Evolutionary conservation across 2,797 vertebrate species (phyloP), one percentile per base, ranked within the genome.

Genomic region (Gallinago solitaria): DNA sequence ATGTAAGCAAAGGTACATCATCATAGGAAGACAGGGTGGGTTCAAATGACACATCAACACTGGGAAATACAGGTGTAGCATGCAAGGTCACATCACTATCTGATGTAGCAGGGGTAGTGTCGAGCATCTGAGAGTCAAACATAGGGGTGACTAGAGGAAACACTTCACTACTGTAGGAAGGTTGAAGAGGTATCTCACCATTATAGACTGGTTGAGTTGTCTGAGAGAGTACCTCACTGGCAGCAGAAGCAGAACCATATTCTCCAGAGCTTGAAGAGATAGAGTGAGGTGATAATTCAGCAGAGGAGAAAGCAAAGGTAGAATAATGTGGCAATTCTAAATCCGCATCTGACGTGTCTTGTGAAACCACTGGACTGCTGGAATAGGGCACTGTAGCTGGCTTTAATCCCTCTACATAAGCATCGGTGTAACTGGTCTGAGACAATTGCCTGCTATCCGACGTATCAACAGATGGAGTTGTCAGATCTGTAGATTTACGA

Each of bases 101-200:
- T 65, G 98, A 98, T 98, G 98, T 95, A 97, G 98, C 97, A 97
- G 96, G 98, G 97, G 98, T 95, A 98, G 97, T 97, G 98, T 98
- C 98, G 98, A 98, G 98, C 97, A 97, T 97, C 97, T 98, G 97
- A 97, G 97, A 96, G 96, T 98, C 98, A 98, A 98, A 98, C 98
- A 98, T 97, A 97, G 98, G 97, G 98, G 98, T 98, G 97, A 97
- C 98, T 97, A 98, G 98, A 98, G 98, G 97, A 97, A 98, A 98
- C 97, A 97, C 97, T 97, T 98, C 98, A 98, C 98, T 98, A 98
- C 97, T 97, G 98, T 97, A 97, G 97, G 98, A 98, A 97, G 98
- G 97, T 98, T 98, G 98, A 97, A 98, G 95, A 97, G 97, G 97
- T 95, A 97, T 98, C 99, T 99, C 99, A 99, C 99, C 99, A 96